A percentile compares a stretch with the other conserved stretches of the same genome.
Evolutionary conservation across 2,113 vertebrate species (phyloP).

Genomic region (Ciconia stormi): DNA sequence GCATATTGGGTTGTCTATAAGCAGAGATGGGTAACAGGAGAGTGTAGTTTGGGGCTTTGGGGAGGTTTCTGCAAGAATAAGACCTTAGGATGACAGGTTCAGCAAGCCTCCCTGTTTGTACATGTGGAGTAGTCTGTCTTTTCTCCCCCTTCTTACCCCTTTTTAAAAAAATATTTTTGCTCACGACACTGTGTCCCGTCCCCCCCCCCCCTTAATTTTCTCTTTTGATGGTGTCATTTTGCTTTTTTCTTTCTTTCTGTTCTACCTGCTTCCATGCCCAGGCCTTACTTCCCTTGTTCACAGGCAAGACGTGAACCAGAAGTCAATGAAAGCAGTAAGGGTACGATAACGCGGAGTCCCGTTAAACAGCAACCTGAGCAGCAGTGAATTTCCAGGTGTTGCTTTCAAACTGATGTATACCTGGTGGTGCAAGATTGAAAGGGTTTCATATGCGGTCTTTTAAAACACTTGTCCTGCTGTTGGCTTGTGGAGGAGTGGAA

Average conservation of each 20-base stretch:
- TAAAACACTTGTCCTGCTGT: not conserved
- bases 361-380: not conserved
- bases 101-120: not conserved
- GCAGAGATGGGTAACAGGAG: not conserved
- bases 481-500: not conserved
- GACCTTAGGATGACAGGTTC: not conserved
- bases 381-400: not conserved
- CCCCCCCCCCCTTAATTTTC: not conserved
- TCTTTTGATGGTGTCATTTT: not conserved
- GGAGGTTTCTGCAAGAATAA: not conserved
- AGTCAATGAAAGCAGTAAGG: not conserved
- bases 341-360: not conserved
- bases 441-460: not conserved
- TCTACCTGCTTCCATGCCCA: not conserved
- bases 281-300: not conserved
- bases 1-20: not conserved
- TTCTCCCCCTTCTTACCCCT: not conserved
- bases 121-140: not conserved
- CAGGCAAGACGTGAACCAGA: not conserved
- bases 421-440: not conserved
- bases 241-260: not conserved
- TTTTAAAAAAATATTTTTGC: not conserved
- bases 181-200: not conserved
- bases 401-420: not conserved
- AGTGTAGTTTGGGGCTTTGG: not conserved